Evolutionary conservation across 2,797 vertebrate species (phyloP).

Genomic region (Staurois parvus): DNA sequence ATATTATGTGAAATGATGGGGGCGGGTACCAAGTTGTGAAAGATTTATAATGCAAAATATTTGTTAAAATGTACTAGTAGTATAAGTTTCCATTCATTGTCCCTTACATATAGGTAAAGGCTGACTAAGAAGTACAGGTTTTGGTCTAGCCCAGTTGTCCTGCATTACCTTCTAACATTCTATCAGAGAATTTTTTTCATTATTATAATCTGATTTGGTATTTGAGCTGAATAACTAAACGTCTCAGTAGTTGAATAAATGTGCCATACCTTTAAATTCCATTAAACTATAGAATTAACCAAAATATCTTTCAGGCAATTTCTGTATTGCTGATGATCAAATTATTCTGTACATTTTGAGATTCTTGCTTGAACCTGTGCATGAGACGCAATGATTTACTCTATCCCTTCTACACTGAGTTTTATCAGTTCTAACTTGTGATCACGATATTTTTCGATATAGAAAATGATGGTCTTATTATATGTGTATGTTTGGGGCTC

Average conservation of each 20-base stretch:
- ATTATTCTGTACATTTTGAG: constrained; percentile 82
- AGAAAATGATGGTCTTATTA: constrained; percentile 76
- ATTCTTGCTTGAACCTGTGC: constrained; percentile 81
- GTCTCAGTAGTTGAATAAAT: not conserved
- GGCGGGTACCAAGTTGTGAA: constrained; percentile 65
- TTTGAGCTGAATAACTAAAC: too few relatives aligned
- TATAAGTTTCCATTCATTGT: constrained; percentile 15
- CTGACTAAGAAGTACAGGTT: constrained; percentile 73
- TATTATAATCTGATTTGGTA: too few relatives aligned
- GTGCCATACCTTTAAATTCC: too few relatives aligned
- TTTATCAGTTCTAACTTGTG: constrained; percentile 89
- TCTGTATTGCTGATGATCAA: constrained; percentile 30
- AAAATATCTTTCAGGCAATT: not conserved
- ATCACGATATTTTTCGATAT: constrained; percentile 78
- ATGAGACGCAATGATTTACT: constrained; percentile 84
- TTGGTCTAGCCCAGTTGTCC: not conserved
- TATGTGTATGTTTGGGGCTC: constrained; percentile 73
- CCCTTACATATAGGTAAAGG: not conserved
- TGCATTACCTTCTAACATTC: not conserved
- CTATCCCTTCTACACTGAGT: constrained; percentile 86
- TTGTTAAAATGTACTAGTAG: constrained; percentile 66
- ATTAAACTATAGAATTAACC: too few relatives aligned
- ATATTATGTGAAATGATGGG: constrained; percentile 72
- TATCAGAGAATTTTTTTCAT: not conserved
- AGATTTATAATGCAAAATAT: constrained; percentile 71